Evolutionary conservation across 2,888 invertebrate species (phyloP).

Genomic region (Agrotis segetum): DNA sequence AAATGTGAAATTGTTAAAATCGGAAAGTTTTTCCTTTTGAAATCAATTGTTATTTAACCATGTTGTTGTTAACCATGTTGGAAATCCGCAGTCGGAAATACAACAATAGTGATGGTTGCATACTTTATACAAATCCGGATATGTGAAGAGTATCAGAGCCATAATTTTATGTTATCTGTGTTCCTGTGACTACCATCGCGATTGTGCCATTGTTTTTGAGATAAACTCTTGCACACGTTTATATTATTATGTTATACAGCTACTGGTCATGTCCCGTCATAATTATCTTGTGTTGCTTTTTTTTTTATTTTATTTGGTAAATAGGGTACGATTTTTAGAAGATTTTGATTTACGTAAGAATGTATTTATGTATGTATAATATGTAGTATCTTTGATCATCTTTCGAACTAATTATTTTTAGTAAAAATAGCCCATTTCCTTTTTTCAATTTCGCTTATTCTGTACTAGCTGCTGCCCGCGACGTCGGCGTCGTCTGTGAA

Average conservation of each 20-base stretch:
- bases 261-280: neutral
- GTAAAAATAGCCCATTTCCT: no score
- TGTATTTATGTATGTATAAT: no score
- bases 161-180: slow-evolving; percentile 30
- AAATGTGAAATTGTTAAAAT: neutral
- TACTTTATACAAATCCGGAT: slow-evolving; percentile 28
- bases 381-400: no score
- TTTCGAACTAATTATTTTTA: no score
- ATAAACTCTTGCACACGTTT: slow-evolving; percentile 41
- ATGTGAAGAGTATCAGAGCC: slow-evolving; percentile 10
- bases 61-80: no score
- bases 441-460: neutral
- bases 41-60: no score
- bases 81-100: slow-evolving; percentile 29
- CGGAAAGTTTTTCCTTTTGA: no score
- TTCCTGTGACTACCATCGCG: slow-evolving; percentile 36
- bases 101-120: slow-evolving; percentile 33
- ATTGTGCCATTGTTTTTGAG: slow-evolving; percentile 50
- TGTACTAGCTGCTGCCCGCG: no score
- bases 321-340: no score
- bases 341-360: no score
- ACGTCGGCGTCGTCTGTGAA: no score
- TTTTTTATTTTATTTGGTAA: slow-evolving; percentile 1
- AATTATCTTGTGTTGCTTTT: neutral
- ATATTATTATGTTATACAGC: neutral